Evolutionary conservation across 2,797 vertebrate genomes (phyloP).

Genomic region (Alexandromys oeconomus): DNA sequence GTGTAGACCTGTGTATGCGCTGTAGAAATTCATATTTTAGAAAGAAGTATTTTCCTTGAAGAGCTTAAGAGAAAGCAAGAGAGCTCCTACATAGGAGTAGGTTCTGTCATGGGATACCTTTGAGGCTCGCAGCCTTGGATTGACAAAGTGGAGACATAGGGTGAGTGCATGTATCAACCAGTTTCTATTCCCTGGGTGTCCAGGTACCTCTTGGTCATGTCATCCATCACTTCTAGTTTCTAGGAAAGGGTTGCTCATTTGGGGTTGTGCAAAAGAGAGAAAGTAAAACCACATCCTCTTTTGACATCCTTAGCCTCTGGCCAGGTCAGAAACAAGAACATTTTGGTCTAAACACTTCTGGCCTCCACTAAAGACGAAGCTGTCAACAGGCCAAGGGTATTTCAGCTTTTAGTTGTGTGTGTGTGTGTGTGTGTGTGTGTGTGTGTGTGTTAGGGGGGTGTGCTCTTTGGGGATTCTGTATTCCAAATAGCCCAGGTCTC

Average conservation of each 20-base stretch:
- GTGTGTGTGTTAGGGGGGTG: fast-evolving
- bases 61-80: not conserved
- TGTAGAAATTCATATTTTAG: not conserved
- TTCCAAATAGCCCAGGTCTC: not conserved
- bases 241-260: not conserved
- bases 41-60: not conserved
- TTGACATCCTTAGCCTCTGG: not conserved
- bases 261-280: not conserved
- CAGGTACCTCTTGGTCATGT: no score
- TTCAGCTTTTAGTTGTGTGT: not conserved
- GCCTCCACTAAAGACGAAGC: not conserved
- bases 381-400: not conserved
- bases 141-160: not conserved
- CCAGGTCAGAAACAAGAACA: not conserved
- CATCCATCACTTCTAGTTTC: not conserved
- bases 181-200: not conserved
- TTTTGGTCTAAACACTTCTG: not conserved
- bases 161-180: no score
- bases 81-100: not conserved
- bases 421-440: not conserved
- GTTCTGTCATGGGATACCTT: not conserved
- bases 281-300: not conserved
- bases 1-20: not conserved
- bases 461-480: not conserved
- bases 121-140: not conserved